These are phyloP conservation scores for Drosophila cardini DNA, from an alignment of 1,140 invertebrate genomes.

Conservation along the genomic window DNA sequence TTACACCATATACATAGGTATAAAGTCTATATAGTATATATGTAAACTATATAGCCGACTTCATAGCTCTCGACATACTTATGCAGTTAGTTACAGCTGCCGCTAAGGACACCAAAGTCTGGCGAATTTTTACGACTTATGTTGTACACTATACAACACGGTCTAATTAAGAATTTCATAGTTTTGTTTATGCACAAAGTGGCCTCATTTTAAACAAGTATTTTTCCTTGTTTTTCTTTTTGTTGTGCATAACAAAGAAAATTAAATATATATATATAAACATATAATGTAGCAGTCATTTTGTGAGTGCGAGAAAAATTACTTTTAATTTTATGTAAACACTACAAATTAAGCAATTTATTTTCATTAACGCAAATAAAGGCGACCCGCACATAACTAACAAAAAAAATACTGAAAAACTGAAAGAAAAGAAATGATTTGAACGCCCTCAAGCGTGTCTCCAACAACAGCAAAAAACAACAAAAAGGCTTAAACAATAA, in stretches of 20 bases:
- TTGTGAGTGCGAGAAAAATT: constrained; percentile 27
- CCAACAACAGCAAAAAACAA: constrained; percentile 7
- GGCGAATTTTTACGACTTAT: constrained; percentile 16
- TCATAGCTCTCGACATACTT: neutral
- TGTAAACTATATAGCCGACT: neutral
- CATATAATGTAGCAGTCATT: constrained; percentile 9
- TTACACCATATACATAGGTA: constrained; percentile 1
- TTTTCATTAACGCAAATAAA: constrained; percentile 74
- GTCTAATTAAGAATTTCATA: constrained; percentile 51
- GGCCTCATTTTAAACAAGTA: constrained; percentile 41
- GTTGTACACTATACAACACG: constrained; percentile 16
- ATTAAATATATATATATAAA: neutral
- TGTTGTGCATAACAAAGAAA: neutral
- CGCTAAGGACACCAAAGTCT: constrained; percentile 33
- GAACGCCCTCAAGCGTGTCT: constrained; percentile 57
- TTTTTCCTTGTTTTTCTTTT: neutral
- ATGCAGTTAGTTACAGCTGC: constrained; percentile 31
- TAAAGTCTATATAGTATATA: neutral
- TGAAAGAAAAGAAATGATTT: constrained; percentile 44
- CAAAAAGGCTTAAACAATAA: constrained; percentile 8
- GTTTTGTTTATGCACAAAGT: constrained; percentile 49
- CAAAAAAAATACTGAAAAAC: constrained; percentile 12
- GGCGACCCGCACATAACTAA: constrained; percentile 27
- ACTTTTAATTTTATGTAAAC: constrained; percentile 63
- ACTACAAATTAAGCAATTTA: constrained; percentile 79